phyloP scores from a whole-genome alignment of 2,888 invertebrate genomes.

The Parascotia fuliginaria region DNA sequence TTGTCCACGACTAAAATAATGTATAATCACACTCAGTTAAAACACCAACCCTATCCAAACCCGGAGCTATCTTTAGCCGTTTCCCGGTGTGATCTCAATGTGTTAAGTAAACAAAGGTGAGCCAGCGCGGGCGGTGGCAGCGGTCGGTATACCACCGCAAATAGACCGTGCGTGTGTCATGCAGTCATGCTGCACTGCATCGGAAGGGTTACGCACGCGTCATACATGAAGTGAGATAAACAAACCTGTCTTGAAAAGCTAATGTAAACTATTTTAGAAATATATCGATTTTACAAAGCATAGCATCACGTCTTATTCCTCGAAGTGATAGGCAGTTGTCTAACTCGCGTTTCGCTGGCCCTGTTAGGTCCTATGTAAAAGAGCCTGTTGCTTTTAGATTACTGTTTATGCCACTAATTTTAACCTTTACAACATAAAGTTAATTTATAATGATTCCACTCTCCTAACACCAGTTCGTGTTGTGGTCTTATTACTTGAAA shows the following conservation, averaged over 20 bases:
- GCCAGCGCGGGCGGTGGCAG: conserved; percentile 53
- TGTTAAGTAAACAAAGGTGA: conserved; percentile 75
- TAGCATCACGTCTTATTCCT: too few species aligned
- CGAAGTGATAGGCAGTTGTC: too few species aligned
- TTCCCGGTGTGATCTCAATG: conserved; percentile 57
- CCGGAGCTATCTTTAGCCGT: conserved; percentile 67
- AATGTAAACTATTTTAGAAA: not conserved
- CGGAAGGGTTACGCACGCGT: conserved; percentile 39
- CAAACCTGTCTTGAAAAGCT: not conserved
- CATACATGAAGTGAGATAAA: not conserved
- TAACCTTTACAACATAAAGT: too few species aligned
- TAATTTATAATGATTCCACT: too few species aligned
- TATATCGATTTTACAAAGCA: not conserved
- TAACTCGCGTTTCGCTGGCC: too few species aligned
- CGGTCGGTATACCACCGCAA: conserved; percentile 81
- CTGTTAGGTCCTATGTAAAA: too few species aligned
- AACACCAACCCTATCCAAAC: conserved; percentile 32
- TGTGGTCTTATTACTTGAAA: too few species aligned
- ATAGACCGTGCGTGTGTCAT: conserved; percentile 60
- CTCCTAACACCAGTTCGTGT: too few species aligned
- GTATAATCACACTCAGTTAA: too few species aligned
- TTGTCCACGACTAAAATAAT: too few species aligned
- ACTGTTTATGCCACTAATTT: too few species aligned
- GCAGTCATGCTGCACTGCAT: conserved; percentile 33
- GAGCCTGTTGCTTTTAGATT: too few species aligned